phyloP scores from a whole-genome alignment of 2,113 vertebrate genomes.

The Gambusia affinis region DNA sequence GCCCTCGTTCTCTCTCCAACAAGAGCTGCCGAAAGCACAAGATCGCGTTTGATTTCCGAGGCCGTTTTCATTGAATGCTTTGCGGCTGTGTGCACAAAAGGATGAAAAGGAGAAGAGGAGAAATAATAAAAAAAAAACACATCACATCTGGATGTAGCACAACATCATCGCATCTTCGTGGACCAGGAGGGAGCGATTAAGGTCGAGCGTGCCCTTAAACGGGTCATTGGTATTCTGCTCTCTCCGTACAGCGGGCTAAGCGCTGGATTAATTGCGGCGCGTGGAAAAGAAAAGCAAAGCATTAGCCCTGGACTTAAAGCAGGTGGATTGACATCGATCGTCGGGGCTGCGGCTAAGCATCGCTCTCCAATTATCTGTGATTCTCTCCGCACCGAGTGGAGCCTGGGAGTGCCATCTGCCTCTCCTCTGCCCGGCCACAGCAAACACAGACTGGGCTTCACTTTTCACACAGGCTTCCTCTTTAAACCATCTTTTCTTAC shows the following conservation, averaged over 20 bases:
- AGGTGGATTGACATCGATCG: constrained; percentile 76
- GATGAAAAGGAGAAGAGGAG: not conserved
- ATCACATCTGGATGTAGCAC: constrained; percentile 1
- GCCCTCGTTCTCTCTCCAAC: constrained; percentile 22
- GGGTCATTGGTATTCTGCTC: constrained; percentile 79
- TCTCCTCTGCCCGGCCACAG: constrained; percentile 53
- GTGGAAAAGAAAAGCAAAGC: constrained; percentile 77
- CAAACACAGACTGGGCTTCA: constrained; percentile 65
- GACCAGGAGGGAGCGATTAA: constrained; percentile 52
- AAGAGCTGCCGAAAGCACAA: constrained; percentile 23
- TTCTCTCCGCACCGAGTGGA: constrained; percentile 73
- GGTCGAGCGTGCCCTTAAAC: constrained; percentile 60
- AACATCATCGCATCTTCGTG: constrained; percentile 36
- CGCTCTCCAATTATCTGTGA: constrained; percentile 76
- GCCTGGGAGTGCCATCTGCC: constrained; percentile 70
- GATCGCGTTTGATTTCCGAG: constrained; percentile 33
- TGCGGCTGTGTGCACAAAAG: constrained; percentile 7
- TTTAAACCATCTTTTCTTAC: not conserved
- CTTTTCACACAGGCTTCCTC: constrained; percentile 46
- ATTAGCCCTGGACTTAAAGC: constrained; percentile 71
- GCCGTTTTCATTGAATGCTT: constrained; percentile 22
- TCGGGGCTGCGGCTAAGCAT: constrained; percentile 70
- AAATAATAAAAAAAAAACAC: not conserved
- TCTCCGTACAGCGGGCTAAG: constrained; percentile 68
- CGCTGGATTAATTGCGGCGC: constrained; percentile 76